phyloP scores from a whole-genome alignment of 1,140 invertebrate genomes.

The Calephelis nemesis region DNA sequence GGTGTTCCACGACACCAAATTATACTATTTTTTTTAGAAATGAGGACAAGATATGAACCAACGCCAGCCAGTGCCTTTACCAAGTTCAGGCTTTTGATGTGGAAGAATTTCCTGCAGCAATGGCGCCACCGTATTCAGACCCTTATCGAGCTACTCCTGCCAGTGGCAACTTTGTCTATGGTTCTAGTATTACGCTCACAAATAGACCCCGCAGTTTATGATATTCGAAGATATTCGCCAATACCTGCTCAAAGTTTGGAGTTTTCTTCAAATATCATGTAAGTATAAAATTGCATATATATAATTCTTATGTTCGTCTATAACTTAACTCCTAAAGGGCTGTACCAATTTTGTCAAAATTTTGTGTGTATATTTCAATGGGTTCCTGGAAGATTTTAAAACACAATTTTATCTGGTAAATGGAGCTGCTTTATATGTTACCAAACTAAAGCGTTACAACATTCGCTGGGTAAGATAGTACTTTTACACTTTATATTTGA shows the following conservation, averaged over 20 bases:
- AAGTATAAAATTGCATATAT: conserved; percentile 34
- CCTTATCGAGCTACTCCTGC: conserved; percentile 84
- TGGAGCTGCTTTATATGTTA: not conserved
- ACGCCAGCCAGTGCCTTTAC: conserved; percentile 43
- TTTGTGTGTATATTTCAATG: no score
- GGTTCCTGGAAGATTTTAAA: not conserved
- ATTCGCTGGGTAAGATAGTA: no score
- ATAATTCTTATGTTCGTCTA: not conserved
- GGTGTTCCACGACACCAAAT: no score
- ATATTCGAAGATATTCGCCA: conserved; percentile 41
- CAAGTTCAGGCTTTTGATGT: conserved; percentile 85
- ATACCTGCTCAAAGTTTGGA: conserved; percentile 53
- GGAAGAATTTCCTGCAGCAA: conserved; percentile 92
- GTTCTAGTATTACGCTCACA: conserved; percentile 83
- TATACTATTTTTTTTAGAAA: conserved; percentile 24
- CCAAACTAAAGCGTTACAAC: no score
- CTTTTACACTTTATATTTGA: no score
- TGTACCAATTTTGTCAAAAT: no score
- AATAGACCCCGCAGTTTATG: conserved; percentile 61
- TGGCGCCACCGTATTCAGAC: conserved; percentile 87
- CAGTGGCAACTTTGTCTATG: conserved; percentile 85
- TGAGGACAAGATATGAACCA: conserved; percentile 34
- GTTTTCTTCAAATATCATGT: conserved; percentile 52
- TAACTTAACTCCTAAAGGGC: no score
- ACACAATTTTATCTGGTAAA: not conserved